phyloP scores from a whole-genome alignment of 1,140 invertebrate species.

The Papilio helenus region DNA sequence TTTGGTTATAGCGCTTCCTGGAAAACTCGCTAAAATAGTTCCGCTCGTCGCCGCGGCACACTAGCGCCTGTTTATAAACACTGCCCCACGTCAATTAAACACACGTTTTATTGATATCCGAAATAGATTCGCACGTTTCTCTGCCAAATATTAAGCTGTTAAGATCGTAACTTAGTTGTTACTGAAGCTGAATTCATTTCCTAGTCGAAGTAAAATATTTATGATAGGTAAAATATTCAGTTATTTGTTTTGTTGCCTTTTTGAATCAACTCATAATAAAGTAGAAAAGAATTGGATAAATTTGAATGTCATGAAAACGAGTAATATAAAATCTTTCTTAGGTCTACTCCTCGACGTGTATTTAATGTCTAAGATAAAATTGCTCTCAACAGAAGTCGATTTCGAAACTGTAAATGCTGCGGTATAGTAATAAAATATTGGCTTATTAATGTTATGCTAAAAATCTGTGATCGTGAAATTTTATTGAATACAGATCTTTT shows the following conservation, averaged over 20 bases:
- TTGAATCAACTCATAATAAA: neutral
- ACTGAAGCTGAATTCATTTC: neutral
- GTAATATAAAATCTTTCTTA: neutral
- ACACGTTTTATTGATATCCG: conserved; percentile 40
- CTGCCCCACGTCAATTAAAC: conserved; percentile 47
- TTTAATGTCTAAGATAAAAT: neutral
- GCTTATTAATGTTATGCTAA: conserved; percentile 33
- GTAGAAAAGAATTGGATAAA: neutral
- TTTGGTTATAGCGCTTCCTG: conserved; percentile 17
- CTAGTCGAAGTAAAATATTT: neutral
- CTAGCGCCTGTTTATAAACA: conserved; percentile 26
- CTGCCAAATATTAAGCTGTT: neutral
- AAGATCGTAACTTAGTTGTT: neutral
- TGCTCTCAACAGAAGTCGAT: neutral
- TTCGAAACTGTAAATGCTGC: neutral
- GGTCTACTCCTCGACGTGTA: neutral
- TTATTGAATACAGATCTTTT: neutral
- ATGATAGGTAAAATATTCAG: neutral
- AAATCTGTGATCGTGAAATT: neutral
- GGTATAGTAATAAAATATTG: neutral
- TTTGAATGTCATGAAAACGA: neutral
- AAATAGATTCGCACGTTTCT: conserved; percentile 11
- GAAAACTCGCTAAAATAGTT: conserved; percentile 13
- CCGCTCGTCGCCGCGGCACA: conserved; percentile 4
- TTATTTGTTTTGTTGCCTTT: neutral